Percentiles rank a stretch among this genome's conserved stretches.
These are phyloP conservation scores for Arothron firmamentum DNA, from an alignment of 2,113 vertebrate species.

Conservation along the genomic window DNA sequence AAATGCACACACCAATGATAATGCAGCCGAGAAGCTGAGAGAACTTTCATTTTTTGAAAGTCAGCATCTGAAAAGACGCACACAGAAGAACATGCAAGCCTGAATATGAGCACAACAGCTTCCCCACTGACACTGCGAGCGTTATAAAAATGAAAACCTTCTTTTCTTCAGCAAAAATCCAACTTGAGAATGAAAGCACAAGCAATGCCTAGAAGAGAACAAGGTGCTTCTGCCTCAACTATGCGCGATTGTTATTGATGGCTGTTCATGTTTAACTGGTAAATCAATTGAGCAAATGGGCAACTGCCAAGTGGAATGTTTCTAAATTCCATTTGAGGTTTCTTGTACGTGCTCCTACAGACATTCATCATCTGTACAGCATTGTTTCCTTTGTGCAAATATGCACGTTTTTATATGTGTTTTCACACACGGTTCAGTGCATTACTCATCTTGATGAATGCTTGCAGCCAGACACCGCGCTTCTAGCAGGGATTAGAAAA, in stretches of 20 bases:
- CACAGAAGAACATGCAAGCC: neutral
- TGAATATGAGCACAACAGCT: constrained; percentile 9
- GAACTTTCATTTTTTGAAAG: constrained; percentile 30
- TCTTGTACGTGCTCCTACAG: neutral
- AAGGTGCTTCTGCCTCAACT: neutral
- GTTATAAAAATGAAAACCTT: constrained; percentile 17
- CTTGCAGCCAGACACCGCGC: constrained; percentile 26
- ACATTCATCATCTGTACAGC: constrained; percentile 16
- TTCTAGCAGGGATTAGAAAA: constrained; percentile 46
- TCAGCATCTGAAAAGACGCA: constrained; percentile 28
- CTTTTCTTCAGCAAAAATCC: constrained; percentile 2
- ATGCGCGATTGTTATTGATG: neutral
- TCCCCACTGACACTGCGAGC: neutral
- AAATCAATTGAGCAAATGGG: constrained; percentile 12
- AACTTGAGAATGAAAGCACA: neutral
- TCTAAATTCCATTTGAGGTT: constrained; percentile 21
- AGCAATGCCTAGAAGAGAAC: neutral
- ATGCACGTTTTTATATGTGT: constrained; percentile 20
- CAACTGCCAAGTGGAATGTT: constrained; percentile 9
- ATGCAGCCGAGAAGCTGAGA: constrained; percentile 24
- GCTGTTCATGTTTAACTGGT: neutral
- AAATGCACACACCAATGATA: constrained; percentile 40
- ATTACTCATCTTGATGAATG: constrained; percentile 44
- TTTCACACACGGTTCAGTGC: constrained; percentile 13
- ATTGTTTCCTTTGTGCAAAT: constrained; percentile 7